Evolutionary conservation across 2,797 vertebrate species (phyloP), one percentile per base, ranked within the genome.

Genomic region (Forpus xanthops): DNA sequence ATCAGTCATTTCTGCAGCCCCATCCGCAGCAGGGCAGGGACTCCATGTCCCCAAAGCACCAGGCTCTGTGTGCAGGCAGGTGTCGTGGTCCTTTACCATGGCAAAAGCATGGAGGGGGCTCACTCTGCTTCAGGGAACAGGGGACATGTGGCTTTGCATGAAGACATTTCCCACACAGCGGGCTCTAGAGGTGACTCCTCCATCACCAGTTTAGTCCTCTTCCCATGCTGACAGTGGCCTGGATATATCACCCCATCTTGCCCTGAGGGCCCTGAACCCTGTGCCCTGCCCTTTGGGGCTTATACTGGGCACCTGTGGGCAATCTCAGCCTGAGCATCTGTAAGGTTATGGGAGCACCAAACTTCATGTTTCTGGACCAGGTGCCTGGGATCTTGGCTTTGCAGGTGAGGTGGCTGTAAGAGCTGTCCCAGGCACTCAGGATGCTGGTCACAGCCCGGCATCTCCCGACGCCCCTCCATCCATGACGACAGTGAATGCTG

Each of bases 271-370:
- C 50, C 72, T 5, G 3, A 84, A 56, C 47, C 44, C 72, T 15
- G 28, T 77, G 72, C n/a, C 50, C 65, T 37, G n/a, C 37, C 49
- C 65, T 30, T 42, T 2, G 5, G 11, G 33, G 56, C 42, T 94
- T n/a, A 45, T 49, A 24, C 1, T 0, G 0, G n/a, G n/a, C 6
- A 3, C 4, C 20, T 11, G 44, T 30, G 70, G 30, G 25, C n/a
- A 66, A 66, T 61, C 21, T 12, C 35, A 67, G 41, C 58, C 76
- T 0, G 3, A 88, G 70, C 15, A 55, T 12, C 42, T 6, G 7
- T 21, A 0, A 0, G 61, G 33, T 52, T 41, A 27, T 1, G 2
- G 60, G 41, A 20, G 16, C 65, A 80, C 8, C 0, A 0, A 68
- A 27, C 37, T 8, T 7, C 0, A 0, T 6, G 11, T 20, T 60